Conservation (phyloP, 1,140 invertebrate genomes). For the Daktulosphaira vitifoliae region DNA sequence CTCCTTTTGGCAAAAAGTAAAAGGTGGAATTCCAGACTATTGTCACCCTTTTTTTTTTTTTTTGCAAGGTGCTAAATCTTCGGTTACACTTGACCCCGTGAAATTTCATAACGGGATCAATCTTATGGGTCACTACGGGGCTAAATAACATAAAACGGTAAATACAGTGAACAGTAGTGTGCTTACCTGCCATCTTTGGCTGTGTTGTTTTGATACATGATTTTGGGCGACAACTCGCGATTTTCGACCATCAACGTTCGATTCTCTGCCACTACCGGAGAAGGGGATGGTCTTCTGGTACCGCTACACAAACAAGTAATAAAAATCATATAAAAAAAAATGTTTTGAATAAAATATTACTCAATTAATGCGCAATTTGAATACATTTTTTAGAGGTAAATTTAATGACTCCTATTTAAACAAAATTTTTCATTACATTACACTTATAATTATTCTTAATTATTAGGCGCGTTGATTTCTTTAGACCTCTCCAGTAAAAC, state of each 20-base stretch:
- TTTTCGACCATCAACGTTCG: not conserved
- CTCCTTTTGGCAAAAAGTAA: too few species aligned
- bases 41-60: not conserved
- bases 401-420: too few species aligned
- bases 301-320: not conserved
- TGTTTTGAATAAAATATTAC: too few species aligned
- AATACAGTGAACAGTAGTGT: not conserved
- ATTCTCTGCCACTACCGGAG: not conserved
- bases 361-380: too few species aligned
- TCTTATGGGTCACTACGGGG: not conserved
- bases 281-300: not conserved
- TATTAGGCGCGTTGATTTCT: too few species aligned
- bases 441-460: too few species aligned
- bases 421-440: too few species aligned
- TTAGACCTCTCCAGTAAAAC: too few species aligned
- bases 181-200: constrained; percentile 22
- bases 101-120: constrained; percentile 2
- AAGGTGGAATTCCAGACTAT: too few species aligned
- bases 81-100: constrained; percentile 21
- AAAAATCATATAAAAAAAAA: too few species aligned
- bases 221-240: not conserved
- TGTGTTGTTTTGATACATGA: constrained; percentile 6
- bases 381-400: too few species aligned
- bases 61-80: constrained; percentile 1
- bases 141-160: not conserved